Percentiles rank a stretch among this genome's conserved stretches.
Conservation (phyloP, 2,797 vertebrate genomes). For the Pantherophis vulpinus region DNA sequence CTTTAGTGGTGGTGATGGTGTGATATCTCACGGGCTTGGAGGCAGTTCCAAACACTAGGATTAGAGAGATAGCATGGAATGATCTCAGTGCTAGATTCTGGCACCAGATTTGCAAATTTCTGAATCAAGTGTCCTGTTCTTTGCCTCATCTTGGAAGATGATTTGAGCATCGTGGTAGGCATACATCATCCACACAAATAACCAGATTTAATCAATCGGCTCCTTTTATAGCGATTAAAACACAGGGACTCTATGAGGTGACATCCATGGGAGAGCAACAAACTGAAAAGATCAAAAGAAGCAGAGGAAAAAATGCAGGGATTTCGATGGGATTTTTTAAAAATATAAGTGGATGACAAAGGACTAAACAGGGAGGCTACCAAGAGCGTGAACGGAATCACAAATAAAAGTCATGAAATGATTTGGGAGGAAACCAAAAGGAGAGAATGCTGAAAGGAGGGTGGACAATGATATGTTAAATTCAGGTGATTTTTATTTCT, state of each 20-base stretch:
- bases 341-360: neutral
- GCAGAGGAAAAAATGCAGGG: neutral
- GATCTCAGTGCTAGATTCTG: neutral
- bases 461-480: neutral
- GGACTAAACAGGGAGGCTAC: neutral
- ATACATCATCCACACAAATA: neutral
- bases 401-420: neutral
- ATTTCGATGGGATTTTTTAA: neutral
- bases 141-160: neutral
- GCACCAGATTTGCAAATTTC: neutral
- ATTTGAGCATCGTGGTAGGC: neutral
- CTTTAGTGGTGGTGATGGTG: neutral
- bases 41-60: neutral
- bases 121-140: neutral
- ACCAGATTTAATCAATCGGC: neutral
- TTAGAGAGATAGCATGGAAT: neutral
- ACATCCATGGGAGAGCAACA: neutral
- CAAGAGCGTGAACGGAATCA: neutral
- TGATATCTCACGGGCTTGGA: neutral
- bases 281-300: neutral
- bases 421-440: neutral
- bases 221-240: neutral
- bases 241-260: neutral
- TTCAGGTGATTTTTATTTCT: neutral
- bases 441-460: neutral